Conservation (phyloP, 92 coral and sea anemone genomes). For the Zoanthus sansibaricus region DNA sequence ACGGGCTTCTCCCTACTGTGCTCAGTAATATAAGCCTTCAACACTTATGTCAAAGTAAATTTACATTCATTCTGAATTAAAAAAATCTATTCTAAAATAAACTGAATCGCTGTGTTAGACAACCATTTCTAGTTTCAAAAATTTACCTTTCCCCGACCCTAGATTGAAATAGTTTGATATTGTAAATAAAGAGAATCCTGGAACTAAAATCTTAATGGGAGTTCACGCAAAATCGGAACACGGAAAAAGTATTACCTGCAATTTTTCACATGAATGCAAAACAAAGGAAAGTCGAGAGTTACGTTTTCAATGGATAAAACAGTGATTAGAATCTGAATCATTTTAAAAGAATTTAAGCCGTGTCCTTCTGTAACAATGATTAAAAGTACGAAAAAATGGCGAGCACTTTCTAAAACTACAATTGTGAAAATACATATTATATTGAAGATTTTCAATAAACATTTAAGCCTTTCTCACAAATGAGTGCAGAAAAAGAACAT, state of each 20-base stretch:
- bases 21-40: not conserved
- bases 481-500: no score
- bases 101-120: conserved; percentile 5
- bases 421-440: not conserved
- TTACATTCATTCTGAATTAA: conserved; percentile 24
- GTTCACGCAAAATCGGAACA: not conserved
- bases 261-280: not conserved
- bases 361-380: not conserved
- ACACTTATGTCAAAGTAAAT: not conserved
- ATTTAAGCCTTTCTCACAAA: no score
- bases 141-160: not conserved
- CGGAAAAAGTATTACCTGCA: not conserved
- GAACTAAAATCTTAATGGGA: no score
- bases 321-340: not conserved
- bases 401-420: not conserved
- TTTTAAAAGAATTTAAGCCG: no score
- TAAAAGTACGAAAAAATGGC: not conserved
- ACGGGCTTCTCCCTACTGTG: not conserved
- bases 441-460: no score
- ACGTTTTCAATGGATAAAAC: conserved; percentile 1
- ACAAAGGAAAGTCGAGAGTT: not conserved
- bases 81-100: not conserved
- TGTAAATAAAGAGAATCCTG: no score
- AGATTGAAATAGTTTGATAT: no score
- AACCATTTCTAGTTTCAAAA: not conserved